phyloP scores from a whole-genome alignment of 2,113 vertebrate species.

The Lipophrys pholis region DNA sequence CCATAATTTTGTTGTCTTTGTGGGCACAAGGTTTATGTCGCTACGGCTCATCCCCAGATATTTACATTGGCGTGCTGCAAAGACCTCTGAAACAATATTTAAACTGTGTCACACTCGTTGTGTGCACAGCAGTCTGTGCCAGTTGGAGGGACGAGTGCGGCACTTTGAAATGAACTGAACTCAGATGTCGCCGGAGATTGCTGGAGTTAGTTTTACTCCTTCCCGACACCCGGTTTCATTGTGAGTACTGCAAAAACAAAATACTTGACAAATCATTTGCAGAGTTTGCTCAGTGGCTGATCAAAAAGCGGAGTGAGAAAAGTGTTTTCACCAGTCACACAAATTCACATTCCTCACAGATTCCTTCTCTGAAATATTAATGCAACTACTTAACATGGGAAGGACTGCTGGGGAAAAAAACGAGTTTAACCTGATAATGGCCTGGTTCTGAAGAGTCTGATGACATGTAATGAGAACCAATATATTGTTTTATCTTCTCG shows the following conservation, averaged over 20 bases:
- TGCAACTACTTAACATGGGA: constrained; percentile 18
- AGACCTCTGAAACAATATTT: constrained; percentile 51
- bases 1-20: constrained; percentile 38
- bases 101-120: constrained; percentile 39
- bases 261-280: constrained; percentile 39
- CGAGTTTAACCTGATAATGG: constrained; percentile 36
- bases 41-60: constrained; percentile 42
- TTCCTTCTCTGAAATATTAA: constrained; percentile 19
- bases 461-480: constrained; percentile 25
- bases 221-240: constrained; percentile 35
- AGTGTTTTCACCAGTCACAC: constrained; percentile 12
- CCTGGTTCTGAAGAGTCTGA: constrained; percentile 27
- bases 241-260: constrained; percentile 34
- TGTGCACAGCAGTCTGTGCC: constrained; percentile 25
- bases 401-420: constrained; percentile 1
- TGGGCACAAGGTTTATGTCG: constrained; percentile 45
- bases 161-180: constrained; percentile 36
- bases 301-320: constrained; percentile 24
- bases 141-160: constrained; percentile 30
- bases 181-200: constrained; percentile 32
- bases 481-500: constrained; percentile 31
- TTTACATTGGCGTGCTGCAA: constrained; percentile 44
- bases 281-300: constrained; percentile 14
- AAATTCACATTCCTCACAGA: constrained; percentile 22
- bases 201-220: constrained; percentile 37